phyloP scores from a whole-genome alignment of 2,113 vertebrate genomes.

The Otus sunia region DNA sequence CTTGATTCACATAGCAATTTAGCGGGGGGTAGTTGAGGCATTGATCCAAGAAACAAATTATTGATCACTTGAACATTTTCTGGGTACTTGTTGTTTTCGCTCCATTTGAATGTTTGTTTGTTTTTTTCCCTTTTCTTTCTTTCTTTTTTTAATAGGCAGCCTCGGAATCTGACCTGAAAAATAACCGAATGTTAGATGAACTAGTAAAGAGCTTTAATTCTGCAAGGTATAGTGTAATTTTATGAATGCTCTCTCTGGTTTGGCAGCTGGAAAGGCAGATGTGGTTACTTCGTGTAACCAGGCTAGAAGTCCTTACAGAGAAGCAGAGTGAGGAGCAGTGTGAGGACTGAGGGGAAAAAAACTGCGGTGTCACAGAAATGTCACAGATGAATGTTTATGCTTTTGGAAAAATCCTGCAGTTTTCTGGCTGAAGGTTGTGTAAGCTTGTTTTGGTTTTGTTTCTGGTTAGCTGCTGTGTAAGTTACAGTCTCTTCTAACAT shows the following conservation, averaged over 20 bases:
- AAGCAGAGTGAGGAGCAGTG: not conserved
- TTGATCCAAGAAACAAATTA: not conserved
- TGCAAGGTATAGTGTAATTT: conserved; percentile 79
- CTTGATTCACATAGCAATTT: not conserved
- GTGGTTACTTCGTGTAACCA: not conserved
- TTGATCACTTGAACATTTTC: conserved; percentile 14
- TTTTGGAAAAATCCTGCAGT: not conserved
- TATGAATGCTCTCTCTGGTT: not conserved
- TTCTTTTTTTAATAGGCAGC: conserved; percentile 75
- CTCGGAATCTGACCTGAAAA: conserved; percentile 88
- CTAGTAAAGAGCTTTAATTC: conserved; percentile 83
- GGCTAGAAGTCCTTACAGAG: not conserved
- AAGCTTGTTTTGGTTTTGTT: not conserved
- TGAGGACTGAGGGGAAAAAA: not conserved
- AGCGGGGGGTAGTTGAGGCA: not conserved
- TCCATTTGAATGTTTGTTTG: not conserved
- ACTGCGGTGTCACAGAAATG: not conserved
- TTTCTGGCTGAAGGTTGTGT: not conserved
- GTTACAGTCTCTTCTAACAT: not conserved
- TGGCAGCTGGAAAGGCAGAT: not conserved
- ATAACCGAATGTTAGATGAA: conserved; percentile 90
- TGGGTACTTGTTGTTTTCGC: not conserved
- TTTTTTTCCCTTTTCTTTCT: rapidly evolving
- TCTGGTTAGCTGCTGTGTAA: not conserved
- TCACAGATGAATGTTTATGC: not conserved